Conservation (phyloP, 2,797 vertebrate species). For the Takifugu rubripes region DNA sequence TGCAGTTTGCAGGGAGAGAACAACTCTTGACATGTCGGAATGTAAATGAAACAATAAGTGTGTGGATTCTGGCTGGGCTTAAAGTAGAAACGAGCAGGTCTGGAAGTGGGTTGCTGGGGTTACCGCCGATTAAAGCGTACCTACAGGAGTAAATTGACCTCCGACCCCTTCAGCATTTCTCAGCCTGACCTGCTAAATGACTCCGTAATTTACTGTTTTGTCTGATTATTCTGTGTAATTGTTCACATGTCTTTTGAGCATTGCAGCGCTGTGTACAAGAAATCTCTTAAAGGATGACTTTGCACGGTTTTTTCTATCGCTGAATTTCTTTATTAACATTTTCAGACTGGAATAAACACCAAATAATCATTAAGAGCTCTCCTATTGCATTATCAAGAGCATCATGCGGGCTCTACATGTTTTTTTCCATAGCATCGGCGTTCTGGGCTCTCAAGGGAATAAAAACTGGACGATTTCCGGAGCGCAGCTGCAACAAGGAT, state of each 20-base stretch:
- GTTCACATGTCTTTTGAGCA: too few relatives aligned
- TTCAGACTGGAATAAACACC: slow-evolving; percentile 10
- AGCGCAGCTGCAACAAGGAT: too few relatives aligned
- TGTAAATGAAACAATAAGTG: not conserved
- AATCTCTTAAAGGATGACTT: not conserved
- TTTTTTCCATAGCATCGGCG: not conserved
- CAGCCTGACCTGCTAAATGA: not conserved
- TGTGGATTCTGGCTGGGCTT: slow-evolving; percentile 12
- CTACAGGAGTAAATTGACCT: slow-evolving; percentile 45
- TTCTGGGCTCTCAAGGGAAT: not conserved
- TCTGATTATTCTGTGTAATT: too few relatives aligned
- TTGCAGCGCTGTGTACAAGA: too few relatives aligned
- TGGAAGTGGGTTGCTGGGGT: slow-evolving; percentile 27
- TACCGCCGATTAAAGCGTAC: slow-evolving; percentile 48
- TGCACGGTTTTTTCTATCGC: not conserved
- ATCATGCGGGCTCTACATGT: slow-evolving; percentile 33
- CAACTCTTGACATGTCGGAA: too few relatives aligned
- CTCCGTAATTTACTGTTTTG: too few relatives aligned
- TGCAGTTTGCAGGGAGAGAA: too few relatives aligned
- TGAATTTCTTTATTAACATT: slow-evolving; percentile 1
- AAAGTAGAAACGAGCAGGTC: slow-evolving; percentile 18
- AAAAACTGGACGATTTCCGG: too few relatives aligned
- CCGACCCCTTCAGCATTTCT: slow-evolving; percentile 29
- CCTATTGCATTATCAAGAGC: not conserved
- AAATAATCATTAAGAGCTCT: not conserved